These are phyloP conservation scores for Miichthys miiuy DNA, from an alignment of 2,797 vertebrate genomes.

Conservation along the genomic window DNA sequence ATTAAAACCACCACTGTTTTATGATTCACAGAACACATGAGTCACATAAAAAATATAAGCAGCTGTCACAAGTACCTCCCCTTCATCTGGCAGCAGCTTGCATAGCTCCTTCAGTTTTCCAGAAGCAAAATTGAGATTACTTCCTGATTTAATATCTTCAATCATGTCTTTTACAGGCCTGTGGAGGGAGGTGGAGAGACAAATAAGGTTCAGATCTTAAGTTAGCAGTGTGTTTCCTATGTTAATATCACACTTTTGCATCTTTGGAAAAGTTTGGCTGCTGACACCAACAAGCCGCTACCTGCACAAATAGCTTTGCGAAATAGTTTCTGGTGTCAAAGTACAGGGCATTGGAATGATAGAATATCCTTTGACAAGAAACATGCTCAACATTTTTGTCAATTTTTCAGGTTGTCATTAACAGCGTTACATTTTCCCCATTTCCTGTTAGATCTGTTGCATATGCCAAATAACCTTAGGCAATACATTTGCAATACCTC, in stretches of 20 bases:
- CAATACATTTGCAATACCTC: conserved; percentile 45
- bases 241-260: conserved; percentile 20
- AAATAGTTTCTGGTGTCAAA: conserved; percentile 21
- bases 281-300: conserved; percentile 47
- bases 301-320: conserved; percentile 49
- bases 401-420: neutral
- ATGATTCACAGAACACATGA: neutral
- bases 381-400: neutral
- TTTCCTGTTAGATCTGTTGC: conserved; percentile 33
- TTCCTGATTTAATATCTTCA: conserved; percentile 81
- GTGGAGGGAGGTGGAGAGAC: conserved; percentile 31
- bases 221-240: conserved; percentile 9
- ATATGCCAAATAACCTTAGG: conserved; percentile 30
- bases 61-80: conserved; percentile 79
- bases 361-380: neutral
- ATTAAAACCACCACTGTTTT: neutral
- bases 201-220: neutral
- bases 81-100: conserved; percentile 86
- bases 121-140: conserved; percentile 72
- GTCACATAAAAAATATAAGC: neutral
- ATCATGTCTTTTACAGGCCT: conserved; percentile 85
- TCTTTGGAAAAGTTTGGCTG: conserved; percentile 2
- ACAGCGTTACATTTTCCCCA: neutral
- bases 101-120: conserved; percentile 87
- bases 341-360: neutral